A percentile compares a stretch with the other conserved stretches of the same genome.
Evolutionary conservation across 2,113 vertebrate genomes (phyloP).

Genomic region (Collichthys lucidus): DNA sequence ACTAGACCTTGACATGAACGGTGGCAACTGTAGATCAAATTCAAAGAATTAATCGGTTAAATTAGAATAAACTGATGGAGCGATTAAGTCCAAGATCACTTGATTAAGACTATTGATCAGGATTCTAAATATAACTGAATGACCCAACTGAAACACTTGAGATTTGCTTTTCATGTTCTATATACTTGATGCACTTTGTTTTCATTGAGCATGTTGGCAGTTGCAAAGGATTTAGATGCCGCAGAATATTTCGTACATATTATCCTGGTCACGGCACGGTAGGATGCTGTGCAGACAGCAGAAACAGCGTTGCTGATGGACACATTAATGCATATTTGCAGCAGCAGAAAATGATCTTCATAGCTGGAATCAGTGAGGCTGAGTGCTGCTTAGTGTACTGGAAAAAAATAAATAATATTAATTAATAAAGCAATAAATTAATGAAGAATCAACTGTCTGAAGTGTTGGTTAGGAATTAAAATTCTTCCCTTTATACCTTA

Average conservation of each 20-base stretch:
- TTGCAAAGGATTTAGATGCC: conserved; percentile 27
- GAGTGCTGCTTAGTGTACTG: conserved; percentile 20
- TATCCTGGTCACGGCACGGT: conserved; percentile 12
- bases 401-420: conserved; percentile 11
- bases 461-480: conserved; percentile 12
- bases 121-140: not conserved
- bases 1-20: not conserved
- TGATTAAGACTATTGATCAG: not conserved
- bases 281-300: conserved; percentile 10
- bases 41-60: not conserved
- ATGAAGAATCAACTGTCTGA: conserved; percentile 7
- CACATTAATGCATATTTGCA: conserved; percentile 38
- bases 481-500: not conserved
- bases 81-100: not conserved
- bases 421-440: conserved; percentile 47
- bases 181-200: not conserved
- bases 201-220: conserved; percentile 15
- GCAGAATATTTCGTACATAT: conserved; percentile 31
- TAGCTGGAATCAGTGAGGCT: conserved; percentile 10
- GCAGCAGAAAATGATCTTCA: conserved; percentile 12
- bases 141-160: not conserved
- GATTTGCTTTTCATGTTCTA: no score
- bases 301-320: conserved; percentile 27
- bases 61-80: not conserved
- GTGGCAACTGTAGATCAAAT: not conserved